phyloP scores from a whole-genome alignment of 2,888 invertebrate species.

The Agrochola lychnidis region DNA sequence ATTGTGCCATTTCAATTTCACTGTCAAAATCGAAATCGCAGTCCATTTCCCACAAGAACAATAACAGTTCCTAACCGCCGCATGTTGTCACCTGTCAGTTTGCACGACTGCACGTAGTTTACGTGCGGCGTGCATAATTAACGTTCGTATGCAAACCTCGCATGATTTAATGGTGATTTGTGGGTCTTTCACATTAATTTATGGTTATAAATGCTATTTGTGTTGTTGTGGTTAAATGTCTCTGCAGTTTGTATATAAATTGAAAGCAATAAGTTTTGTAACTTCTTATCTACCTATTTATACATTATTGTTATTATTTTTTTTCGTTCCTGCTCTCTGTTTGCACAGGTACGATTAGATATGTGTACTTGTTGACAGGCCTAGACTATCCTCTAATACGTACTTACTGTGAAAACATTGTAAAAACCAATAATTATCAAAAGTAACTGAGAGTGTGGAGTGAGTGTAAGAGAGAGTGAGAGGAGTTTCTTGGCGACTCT shows the following conservation, averaged over 20 bases:
- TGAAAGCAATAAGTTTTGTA: background rate
- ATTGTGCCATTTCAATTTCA: background rate
- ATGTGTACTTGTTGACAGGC: too few species aligned
- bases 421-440: too few species aligned
- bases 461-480: too few species aligned
- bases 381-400: too few species aligned
- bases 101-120: slow-evolving; percentile 12
- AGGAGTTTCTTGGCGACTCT: too few species aligned
- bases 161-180: slow-evolving; percentile 54
- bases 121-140: slow-evolving; percentile 33
- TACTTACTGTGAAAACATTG: too few species aligned
- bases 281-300: background rate
- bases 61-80: background rate
- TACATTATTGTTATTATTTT: background rate
- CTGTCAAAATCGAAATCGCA: background rate
- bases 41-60: background rate
- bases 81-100: slow-evolving; percentile 36
- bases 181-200: slow-evolving; percentile 29
- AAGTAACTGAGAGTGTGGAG: too few species aligned
- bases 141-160: slow-evolving; percentile 33
- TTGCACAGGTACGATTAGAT: too few species aligned
- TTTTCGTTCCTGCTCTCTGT: background rate
- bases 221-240: background rate
- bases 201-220: slow-evolving; percentile 35
- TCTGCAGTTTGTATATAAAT: background rate